Base-by-base conservation (phyloP, 2,888 invertebrate genomes). In the Myathropa florea region DNA sequence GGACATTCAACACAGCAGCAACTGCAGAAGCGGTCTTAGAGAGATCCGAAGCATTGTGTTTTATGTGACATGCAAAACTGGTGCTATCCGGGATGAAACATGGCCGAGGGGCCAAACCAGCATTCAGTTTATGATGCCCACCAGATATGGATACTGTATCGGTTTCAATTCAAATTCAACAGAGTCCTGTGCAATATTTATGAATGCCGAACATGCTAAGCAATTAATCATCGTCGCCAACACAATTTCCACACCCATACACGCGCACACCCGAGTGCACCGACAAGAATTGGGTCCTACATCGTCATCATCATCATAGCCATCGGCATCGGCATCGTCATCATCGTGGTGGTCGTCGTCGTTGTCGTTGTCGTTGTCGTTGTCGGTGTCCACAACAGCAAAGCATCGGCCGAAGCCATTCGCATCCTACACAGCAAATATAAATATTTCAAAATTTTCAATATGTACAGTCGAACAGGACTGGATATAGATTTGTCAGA, bases 361-460 rank as follows among this genome's bases (percentile, higher is more conserved):
- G 28, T 68, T 55, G 60, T 77, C 39, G 57, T 53, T 63, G 64
- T 68, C 57, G 63, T 61, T 3, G 36, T 0, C 3, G 36, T 18
- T 4, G 4, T 46, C 46, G 33, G 6, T 33, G 33, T 33, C 9
- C 33, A 33, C 33, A 33, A 10, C 33, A 33, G 33, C 33, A 33
- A 33, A 18, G 46, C 68, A 60, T 65, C 77, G 71, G 72, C 60
- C 61, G 2, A 73, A 83, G 71, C 82, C 63, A 72, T 63, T 53
- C 71, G 63, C 53, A 61, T 14, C 14, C 24, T 18, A 81, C 70
- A 86, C 67, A 70, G 65, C 64, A 78, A 86, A 83, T 83, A 83
- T 86, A 83, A 86, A 86, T 86, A 83, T 86, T 86, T 86, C 86
- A 83, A 86, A 75, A 86, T 83, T 79, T 83, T 83, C 85, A 86